These are phyloP conservation scores for Dipodomys merriami DNA, from an alignment of 2,113 vertebrate species.

Conservation along the genomic window DNA sequence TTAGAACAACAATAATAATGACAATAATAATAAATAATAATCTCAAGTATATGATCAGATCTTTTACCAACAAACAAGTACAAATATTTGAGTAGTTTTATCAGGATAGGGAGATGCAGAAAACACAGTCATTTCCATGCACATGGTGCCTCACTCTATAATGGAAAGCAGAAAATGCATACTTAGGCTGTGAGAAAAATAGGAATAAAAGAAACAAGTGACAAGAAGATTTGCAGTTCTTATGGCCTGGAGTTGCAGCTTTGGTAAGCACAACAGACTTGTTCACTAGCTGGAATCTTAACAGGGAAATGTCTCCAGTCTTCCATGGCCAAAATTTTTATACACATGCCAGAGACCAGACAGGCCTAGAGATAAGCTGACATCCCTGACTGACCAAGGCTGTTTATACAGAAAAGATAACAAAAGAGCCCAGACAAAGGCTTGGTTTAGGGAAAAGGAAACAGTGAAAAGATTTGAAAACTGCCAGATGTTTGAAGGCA, in stretches of 20 bases:
- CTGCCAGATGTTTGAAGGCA: neutral
- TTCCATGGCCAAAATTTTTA: neutral
- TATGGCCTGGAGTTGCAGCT: neutral
- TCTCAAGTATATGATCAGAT: too few species aligned
- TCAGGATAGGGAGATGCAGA: neutral
- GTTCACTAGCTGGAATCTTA: neutral
- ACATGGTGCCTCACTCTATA: neutral
- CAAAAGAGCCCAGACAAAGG: neutral
- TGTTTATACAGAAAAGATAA: neutral
- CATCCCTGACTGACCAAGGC: neutral
- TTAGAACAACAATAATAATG: too few species aligned
- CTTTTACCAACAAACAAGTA: too few species aligned
- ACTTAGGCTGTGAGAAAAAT: neutral
- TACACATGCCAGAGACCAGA: neutral
- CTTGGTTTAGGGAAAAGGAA: too few species aligned
- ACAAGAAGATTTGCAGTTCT: neutral
- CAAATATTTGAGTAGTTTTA: neutral
- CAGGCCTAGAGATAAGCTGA: neutral
- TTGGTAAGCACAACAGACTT: neutral
- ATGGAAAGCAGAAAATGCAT: neutral
- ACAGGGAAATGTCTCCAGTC: neutral
- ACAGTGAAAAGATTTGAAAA: neutral
- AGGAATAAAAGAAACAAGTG: too few species aligned
- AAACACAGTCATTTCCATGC: neutral
- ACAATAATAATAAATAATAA: too few species aligned